Evolutionary conservation across 2,113 vertebrate species (phyloP), one percentile per base, ranked within the genome.

Genomic region (Eubucco bourcierii): DNA sequence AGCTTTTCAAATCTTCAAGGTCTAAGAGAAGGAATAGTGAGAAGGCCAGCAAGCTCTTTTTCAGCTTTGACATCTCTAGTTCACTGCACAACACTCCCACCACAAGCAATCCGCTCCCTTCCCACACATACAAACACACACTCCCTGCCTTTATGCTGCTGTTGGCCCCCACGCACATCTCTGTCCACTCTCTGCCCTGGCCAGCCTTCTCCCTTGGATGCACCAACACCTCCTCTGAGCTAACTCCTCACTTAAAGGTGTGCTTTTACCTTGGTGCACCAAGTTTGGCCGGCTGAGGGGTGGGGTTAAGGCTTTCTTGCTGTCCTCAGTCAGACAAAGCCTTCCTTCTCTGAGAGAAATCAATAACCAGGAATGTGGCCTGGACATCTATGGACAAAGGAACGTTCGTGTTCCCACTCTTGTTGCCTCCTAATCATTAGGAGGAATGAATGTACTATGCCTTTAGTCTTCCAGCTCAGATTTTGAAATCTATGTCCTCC

Each of bases 11-110:
- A 56, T 27, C 41, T 33, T 60, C 44, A 16, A 33, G 13, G 29
- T 37, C 46, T 80, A 17, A 33, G 72, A 71, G 59, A n/a, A 88
- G 65, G 47, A 60, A 17, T 61, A 55, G 20, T 58, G 58, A 77
- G 29, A 67, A 65, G 47, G 73, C 67, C 41, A 63, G 24, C 24
- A 25, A 65, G 70, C 63, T 63, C 66, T 68, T 80, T 83, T 92
- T 61, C 79, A 83, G 58, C 79, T 90, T 74, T 86, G 84, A 33
- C 74, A 56, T 80, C 64, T 80, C n/a, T 74, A 95, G 79, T 86
- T 94, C 88, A 78, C 17, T 65, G 83, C 85, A 72, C 18, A 66
- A 60, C 79, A 88, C 89, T 95, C 85, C 93, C 80, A 88, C 90
- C 85, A 25, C 89, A 73, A 83, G 21, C 77, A 64, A 7, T n/a